Percentiles rank a stretch among this genome's conserved stretches.
These are phyloP conservation scores for Leucania comma DNA, from an alignment of 2,888 invertebrate genomes.

Conservation along the genomic window DNA sequence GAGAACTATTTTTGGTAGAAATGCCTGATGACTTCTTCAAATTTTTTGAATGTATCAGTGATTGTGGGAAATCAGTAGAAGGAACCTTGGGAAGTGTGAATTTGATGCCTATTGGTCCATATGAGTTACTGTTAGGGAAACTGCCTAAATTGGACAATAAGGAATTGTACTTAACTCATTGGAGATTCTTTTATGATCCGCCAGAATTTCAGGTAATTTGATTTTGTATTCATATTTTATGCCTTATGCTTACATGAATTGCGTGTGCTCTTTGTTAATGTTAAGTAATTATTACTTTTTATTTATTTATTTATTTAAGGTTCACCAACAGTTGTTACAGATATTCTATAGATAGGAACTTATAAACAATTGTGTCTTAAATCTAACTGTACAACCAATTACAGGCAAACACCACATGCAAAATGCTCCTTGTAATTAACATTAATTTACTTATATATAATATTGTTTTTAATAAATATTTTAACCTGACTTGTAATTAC, in stretches of 20 bases:
- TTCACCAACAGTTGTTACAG: too few species aligned
- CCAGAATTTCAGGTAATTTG: slow-evolving; percentile 96
- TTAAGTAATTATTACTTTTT: not conserved
- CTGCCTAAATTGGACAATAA: slow-evolving; percentile 90
- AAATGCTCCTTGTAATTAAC: too few species aligned
- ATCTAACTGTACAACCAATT: too few species aligned
- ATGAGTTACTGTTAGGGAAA: slow-evolving; percentile 94
- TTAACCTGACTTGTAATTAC: too few species aligned
- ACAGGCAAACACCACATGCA: too few species aligned
- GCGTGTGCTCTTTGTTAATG: too few species aligned
- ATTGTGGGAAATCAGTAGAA: slow-evolving; percentile 86
- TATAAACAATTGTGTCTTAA: too few species aligned
- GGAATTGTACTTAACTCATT: slow-evolving; percentile 94
- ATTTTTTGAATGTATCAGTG: slow-evolving; percentile 94
- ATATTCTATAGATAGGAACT: too few species aligned
- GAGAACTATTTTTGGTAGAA: slow-evolving; percentile 94
- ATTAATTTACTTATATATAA: too few species aligned
- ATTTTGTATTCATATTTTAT: not conserved
- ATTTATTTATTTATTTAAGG: too few species aligned
- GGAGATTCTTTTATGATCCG: slow-evolving; percentile 98
- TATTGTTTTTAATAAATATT: too few species aligned
- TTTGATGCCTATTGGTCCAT: slow-evolving; percentile 96
- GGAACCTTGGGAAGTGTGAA: slow-evolving; percentile 92
- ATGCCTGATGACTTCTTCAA: slow-evolving; percentile 98
- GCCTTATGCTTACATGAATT: not conserved